Base-by-base conservation (phyloP, 2,888 invertebrate genomes). In the Hydroisotoma schaefferi region DNA sequence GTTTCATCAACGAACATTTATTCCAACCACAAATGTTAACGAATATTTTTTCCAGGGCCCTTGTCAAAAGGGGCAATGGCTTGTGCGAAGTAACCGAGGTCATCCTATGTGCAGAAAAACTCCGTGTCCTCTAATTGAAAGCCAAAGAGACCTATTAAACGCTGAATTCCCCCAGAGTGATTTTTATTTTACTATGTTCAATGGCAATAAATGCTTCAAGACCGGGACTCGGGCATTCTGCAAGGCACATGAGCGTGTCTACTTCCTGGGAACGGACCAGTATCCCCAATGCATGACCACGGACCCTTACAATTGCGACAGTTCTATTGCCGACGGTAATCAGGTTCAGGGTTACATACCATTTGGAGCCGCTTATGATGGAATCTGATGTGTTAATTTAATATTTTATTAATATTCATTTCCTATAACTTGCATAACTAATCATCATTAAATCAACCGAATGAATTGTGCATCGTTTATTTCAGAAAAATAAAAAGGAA, bases 161-260 rank as follows among this genome's bases (percentile, higher is more conserved):
- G 48, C 63, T 1, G 56, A 57, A 20, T 23, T 58, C n/a, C 60
- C 66, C n/a, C 4, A 55, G 15, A 55, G 52, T 2, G 49, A 63
- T 53, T 66, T 66, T 55, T 63, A 66, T 25, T 66, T 66, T 27
- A 54, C 53, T 2, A 23, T 51, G 27, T 27, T 43, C 29, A 60
- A 52, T 37, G 51, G 53, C 27, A 57, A 53, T 25, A 43, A 63
- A 26, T 66, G 66, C 18, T 57, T 28, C 23, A 47, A 49, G 51
- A 66, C 66, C n/a, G 63, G 63, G 8, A 66, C 66, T n/a, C 55
- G 55, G 23, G 63, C 60, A 20, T 66, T 63, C 55, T 66, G 66
- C 40, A 27, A 28, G 20, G 25, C 22, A 20, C 57, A 55, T 12
- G 48, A 63, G 27, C 46, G 47, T 38, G 63, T 51, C 8, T 66